Conservation (phyloP, 2,113 vertebrate genomes). For the Aegypius monachus region DNA sequence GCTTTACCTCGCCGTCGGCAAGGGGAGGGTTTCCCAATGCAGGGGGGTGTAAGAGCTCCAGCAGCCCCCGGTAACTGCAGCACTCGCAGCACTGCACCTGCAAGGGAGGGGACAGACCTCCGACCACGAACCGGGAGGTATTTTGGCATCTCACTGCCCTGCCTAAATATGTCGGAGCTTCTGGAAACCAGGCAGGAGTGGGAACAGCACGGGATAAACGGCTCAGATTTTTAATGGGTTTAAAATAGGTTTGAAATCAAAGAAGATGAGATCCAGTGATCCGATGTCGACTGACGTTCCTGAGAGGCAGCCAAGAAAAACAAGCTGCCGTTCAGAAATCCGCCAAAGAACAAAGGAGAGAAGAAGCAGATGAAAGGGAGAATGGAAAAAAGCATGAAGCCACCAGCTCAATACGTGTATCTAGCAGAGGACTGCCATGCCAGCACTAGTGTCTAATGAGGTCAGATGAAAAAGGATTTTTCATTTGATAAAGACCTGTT, state of each 20-base stretch:
- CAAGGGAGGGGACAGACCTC: not conserved
- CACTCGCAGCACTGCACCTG: not conserved
- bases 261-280: conserved; percentile 18
- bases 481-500: rapidly evolving
- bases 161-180: not conserved
- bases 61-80: not conserved
- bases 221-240: not conserved
- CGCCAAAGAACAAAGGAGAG: not conserved
- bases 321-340: not conserved
- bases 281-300: not conserved
- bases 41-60: not conserved
- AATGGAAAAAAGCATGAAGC: not conserved
- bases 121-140: not conserved
- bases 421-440: not conserved
- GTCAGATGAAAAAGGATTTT: not conserved
- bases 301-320: conserved; percentile 28
- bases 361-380: not conserved
- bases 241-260: conserved; percentile 37
- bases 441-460: not conserved
- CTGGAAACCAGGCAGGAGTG: not conserved
- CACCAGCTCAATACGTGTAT: not conserved
- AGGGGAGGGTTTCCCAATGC: not conserved
- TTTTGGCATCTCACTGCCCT: not conserved
- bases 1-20: not conserved
- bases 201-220: not conserved